These are phyloP conservation scores for Seriola quinqueradiata DNA, from an alignment of 2,113 vertebrate species.

Conservation along the genomic window DNA sequence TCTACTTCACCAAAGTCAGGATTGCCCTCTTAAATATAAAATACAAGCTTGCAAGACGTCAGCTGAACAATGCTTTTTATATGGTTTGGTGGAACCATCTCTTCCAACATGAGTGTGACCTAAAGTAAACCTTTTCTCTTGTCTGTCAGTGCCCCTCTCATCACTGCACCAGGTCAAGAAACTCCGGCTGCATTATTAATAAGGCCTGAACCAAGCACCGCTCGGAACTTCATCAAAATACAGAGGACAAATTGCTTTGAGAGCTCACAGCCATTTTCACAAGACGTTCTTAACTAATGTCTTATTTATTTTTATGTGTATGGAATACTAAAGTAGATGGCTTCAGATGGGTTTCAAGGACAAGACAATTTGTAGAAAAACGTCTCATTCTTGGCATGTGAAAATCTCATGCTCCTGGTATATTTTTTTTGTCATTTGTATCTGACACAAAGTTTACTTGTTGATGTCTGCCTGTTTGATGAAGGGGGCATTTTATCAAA, in stretches of 20 bases:
- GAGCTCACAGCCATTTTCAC: too few relatives aligned
- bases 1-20: background rate
- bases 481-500: constrained; percentile 15
- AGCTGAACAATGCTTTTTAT: background rate
- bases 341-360: background rate
- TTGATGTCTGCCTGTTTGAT: constrained; percentile 22
- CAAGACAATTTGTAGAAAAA: background rate
- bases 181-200: constrained; percentile 87
- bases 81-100: background rate
- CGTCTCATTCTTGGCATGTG: constrained; percentile 1
- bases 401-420: background rate
- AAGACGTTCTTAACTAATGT: too few relatives aligned
- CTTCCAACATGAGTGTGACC: constrained; percentile 29
- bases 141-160: constrained; percentile 5
- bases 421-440: constrained; percentile 33
- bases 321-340: background rate
- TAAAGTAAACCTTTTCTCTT: constrained; percentile 20
- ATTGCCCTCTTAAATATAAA: background rate
- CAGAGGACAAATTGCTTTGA: background rate
- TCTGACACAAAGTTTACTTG: constrained; percentile 16
- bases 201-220: constrained; percentile 69
- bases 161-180: constrained; percentile 58
- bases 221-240: constrained; percentile 43
- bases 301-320: background rate
- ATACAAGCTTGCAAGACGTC: background rate